A percentile compares a stretch with the other conserved stretches of the same genome.
Evolutionary conservation across 2,113 vertebrate species (phyloP).

Genomic region (Fregata magnificens): DNA sequence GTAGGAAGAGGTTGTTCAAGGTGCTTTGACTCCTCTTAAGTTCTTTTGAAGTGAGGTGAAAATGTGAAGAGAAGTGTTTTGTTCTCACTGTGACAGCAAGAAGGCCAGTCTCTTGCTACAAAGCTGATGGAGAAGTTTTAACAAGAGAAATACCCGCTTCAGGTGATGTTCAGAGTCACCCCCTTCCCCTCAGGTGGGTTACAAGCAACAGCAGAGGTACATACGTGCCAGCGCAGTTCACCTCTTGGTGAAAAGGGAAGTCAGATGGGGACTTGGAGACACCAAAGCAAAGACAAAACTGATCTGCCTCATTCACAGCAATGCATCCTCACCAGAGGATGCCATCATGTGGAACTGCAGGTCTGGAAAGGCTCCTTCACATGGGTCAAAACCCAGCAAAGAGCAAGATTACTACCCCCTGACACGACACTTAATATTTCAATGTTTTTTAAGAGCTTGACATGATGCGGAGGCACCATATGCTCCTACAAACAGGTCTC

Average conservation of each 20-base stretch:
- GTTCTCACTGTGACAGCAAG: no score
- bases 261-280: not conserved
- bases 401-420: not conserved
- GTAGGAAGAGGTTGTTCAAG: no score
- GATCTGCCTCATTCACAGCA: not conserved
- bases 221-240: rapidly evolving
- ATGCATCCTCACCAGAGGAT: not conserved
- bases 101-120: not conserved
- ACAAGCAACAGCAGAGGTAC: no score
- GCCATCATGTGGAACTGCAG: not conserved
- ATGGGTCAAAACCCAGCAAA: not conserved
- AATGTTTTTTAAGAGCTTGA: no score
- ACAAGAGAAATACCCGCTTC: not conserved
- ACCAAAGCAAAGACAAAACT: not conserved
- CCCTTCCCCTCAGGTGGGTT: no score
- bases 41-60: not conserved
- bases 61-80: not conserved
- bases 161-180: no score
- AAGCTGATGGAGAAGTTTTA: not conserved
- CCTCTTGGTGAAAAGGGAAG: no score
- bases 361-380: not conserved
- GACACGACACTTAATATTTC: rapidly evolving
- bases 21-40: not conserved
- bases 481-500: not conserved
- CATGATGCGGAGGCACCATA: rapidly evolving